phyloP scores from a whole-genome alignment of 2,888 invertebrate species.

The Temnothorax unifasciatus region DNA sequence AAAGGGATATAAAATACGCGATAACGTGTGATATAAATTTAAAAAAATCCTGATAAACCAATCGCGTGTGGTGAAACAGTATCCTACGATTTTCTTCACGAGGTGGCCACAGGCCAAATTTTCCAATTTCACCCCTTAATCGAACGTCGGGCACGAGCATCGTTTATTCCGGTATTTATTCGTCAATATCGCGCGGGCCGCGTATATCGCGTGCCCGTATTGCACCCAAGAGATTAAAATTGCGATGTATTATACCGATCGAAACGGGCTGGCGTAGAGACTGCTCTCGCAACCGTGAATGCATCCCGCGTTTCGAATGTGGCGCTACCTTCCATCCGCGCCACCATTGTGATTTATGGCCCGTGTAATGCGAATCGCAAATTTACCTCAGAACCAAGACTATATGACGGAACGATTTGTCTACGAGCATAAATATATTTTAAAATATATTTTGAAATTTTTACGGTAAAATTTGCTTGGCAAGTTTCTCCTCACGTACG shows the following conservation, averaged over 20 bases:
- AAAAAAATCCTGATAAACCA: background rate
- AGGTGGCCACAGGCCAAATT: slow-evolving; percentile 40
- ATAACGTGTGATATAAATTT: slow-evolving; percentile 28
- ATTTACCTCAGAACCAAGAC: slow-evolving; percentile 26
- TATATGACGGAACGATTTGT: background rate
- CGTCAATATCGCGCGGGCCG: slow-evolving; percentile 45
- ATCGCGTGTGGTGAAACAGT: slow-evolving; percentile 40
- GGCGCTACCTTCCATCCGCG: slow-evolving; percentile 14
- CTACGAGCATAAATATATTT: background rate
- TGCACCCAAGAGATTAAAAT: slow-evolving; percentile 55
- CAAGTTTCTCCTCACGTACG: background rate
- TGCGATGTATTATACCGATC: slow-evolving; percentile 49
- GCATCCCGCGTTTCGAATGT: slow-evolving; percentile 34
- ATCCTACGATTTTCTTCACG: slow-evolving; percentile 41
- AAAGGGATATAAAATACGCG: background rate
- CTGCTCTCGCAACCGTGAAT: slow-evolving; percentile 18
- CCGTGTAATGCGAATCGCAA: slow-evolving; percentile 52
- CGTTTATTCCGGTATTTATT: slow-evolving; percentile 58
- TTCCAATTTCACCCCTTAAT: slow-evolving; percentile 53
- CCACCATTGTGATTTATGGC: slow-evolving; percentile 43
- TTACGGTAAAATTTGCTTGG: background rate
- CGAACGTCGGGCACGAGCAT: slow-evolving; percentile 29
- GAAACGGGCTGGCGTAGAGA: slow-evolving; percentile 4
- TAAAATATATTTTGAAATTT: slow-evolving; percentile 10
- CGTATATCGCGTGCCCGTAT: slow-evolving; percentile 38